These are phyloP conservation scores for Hartigia nigra DNA, from an alignment of 2,888 invertebrate species.

Conservation along the genomic window DNA sequence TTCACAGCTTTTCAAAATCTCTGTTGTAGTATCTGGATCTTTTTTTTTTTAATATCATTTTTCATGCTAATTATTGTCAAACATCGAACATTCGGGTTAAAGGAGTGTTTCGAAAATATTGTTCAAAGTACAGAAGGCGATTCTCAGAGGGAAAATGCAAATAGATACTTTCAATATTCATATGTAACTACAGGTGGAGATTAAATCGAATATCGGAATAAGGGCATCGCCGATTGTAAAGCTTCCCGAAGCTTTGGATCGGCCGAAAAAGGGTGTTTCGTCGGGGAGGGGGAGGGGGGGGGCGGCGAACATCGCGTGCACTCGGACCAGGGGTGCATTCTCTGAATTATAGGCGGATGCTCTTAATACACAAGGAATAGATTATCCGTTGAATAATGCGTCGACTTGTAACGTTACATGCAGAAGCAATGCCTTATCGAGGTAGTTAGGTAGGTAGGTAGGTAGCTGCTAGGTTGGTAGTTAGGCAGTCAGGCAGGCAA, in stretches of 20 bases:
- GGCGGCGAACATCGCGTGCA: neutral
- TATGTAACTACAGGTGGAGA: neutral
- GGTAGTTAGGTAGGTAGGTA: neutral
- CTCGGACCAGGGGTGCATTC: neutral
- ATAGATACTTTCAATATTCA: neutral
- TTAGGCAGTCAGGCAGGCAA: neutral
- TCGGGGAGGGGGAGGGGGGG: no score
- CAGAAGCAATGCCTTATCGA: neutral
- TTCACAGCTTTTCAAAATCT: neutral
- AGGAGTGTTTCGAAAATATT: neutral
- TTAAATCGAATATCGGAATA: neutral
- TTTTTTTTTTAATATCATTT: neutral
- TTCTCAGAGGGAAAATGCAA: neutral
- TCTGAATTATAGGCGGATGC: neutral
- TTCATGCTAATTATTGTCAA: neutral
- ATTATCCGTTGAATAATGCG: constrained; percentile 60
- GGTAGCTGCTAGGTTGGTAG: neutral
- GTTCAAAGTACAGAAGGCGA: neutral
- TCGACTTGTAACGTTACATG: neutral
- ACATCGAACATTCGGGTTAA: neutral
- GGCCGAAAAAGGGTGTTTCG: neutral
- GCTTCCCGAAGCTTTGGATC: neutral
- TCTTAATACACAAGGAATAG: constrained; percentile 48
- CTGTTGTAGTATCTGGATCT: neutral
- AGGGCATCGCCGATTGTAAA: neutral